Evolutionary conservation across 1,140 invertebrate genomes (phyloP).

Genomic region (Carcinoscorpius rotundicauda): DNA sequence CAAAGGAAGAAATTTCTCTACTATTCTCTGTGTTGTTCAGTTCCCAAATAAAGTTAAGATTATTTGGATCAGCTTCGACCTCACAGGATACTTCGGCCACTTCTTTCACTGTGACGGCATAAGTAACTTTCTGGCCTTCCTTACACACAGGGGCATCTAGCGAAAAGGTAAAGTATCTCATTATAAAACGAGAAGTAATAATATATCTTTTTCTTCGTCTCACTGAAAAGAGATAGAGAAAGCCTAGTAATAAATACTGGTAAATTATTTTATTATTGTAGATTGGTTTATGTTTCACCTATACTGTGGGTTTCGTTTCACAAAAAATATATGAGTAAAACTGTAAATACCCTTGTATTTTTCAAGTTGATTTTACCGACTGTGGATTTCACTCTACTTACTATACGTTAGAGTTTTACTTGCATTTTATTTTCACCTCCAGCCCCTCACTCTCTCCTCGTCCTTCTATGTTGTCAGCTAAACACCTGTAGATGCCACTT

Average conservation of each 20-base stretch:
- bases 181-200: no score
- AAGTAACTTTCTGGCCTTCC: slow-evolving; percentile 62
- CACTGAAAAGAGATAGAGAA: no score
- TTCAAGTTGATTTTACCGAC: no score
- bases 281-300: no score
- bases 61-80: slow-evolving; percentile 72
- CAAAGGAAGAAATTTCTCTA: slow-evolving; percentile 44
- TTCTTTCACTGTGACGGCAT: slow-evolving; percentile 79
- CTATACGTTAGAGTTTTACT: slow-evolving; percentile 4
- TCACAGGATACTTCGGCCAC: slow-evolving; percentile 73
- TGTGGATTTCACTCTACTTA: no score
- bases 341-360: no score
- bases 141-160: slow-evolving; percentile 66
- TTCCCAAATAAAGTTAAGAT: slow-evolving; percentile 70
- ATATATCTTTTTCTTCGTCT: no score
- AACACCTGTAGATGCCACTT: slow-evolving; percentile 56
- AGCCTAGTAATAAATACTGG: no score
- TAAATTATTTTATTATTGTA: no score
- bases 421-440: slow-evolving; percentile 59
- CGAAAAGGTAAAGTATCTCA: no score
- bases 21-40: slow-evolving; percentile 84
- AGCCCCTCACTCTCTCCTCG: slow-evolving; percentile 72
- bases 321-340: no score
- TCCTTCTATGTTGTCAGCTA: slow-evolving; percentile 76
- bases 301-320: no score